Evolutionary conservation across 1,140 invertebrate species (phyloP).

Genomic region (Fopius arisanus): DNA sequence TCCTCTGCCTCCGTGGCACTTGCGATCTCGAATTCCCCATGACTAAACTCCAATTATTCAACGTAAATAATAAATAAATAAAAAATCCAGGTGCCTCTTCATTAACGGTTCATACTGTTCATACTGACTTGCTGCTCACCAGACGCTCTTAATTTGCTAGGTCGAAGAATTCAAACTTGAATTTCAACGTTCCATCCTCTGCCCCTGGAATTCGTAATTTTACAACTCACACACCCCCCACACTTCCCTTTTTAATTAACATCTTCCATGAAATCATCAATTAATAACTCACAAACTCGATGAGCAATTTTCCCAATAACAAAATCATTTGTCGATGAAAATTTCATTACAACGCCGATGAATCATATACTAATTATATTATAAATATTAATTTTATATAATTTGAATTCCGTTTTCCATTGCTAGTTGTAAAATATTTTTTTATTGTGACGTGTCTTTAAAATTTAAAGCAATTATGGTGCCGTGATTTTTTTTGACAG

Average conservation of each 20-base stretch:
- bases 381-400: too few relatives aligned
- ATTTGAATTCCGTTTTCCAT: too few relatives aligned
- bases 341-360: too few relatives aligned
- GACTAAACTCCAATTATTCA: constrained; percentile 8
- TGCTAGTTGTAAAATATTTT: too few relatives aligned
- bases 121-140: constrained; percentile 15
- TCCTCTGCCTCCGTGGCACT: constrained; percentile 48
- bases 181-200: constrained; percentile 7
- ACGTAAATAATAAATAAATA: background rate
- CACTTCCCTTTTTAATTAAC: constrained; percentile 2
- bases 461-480: too few relatives aligned
- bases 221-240: background rate
- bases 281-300: background rate
- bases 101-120: constrained; percentile 22
- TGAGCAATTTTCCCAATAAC: background rate
- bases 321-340: too few relatives aligned
- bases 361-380: too few relatives aligned
- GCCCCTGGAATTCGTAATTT: background rate
- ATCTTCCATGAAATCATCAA: background rate
- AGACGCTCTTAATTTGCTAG: constrained; percentile 28
- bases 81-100: background rate
- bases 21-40: constrained; percentile 58
- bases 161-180: constrained; percentile 6
- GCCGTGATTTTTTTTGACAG: too few relatives aligned
- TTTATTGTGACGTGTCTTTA: too few relatives aligned